These are phyloP conservation scores for Brachypterus glaber DNA, from an alignment of 2,888 invertebrate species.

Conservation along the genomic window DNA sequence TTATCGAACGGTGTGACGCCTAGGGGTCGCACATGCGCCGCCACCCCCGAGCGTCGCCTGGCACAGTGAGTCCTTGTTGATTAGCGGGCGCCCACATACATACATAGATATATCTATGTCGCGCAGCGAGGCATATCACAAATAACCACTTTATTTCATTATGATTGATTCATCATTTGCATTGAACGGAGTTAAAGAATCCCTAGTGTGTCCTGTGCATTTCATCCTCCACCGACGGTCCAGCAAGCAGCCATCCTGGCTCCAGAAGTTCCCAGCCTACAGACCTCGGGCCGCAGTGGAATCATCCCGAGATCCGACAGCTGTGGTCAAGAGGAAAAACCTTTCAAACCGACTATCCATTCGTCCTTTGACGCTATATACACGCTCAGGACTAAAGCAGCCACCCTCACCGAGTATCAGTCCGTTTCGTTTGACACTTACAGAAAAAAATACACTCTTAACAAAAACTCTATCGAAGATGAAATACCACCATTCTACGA, in stretches of 20 bases:
- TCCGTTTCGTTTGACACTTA: slow-evolving; percentile 27
- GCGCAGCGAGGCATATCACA: slow-evolving; percentile 34
- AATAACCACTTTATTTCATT: slow-evolving; percentile 31
- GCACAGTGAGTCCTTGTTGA: slow-evolving; percentile 18
- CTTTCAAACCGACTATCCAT: slow-evolving; percentile 16
- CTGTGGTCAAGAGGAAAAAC: slow-evolving; percentile 13
- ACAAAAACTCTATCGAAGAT: slow-evolving; percentile 21
- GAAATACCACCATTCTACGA: too few species aligned
- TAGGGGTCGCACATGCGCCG: slow-evolving; percentile 31
- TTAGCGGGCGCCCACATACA: slow-evolving; percentile 24
- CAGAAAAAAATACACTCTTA: slow-evolving; percentile 20
- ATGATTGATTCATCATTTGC: slow-evolving; percentile 35
- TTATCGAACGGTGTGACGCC: slow-evolving; percentile 34
- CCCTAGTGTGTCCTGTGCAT: slow-evolving; percentile 23
- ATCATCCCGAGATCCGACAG: slow-evolving; percentile 14
- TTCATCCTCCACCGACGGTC: slow-evolving; percentile 16
- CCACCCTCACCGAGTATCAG: slow-evolving; percentile 22
- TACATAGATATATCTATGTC: slow-evolving; percentile 33
- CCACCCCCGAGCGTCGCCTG: slow-evolving; percentile 7
- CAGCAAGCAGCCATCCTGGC: slow-evolving; percentile 37
- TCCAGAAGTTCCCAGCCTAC: slow-evolving; percentile 37
- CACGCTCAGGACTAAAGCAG: slow-evolving; percentile 23
- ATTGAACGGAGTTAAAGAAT: slow-evolving; percentile 26
- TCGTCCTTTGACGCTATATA: slow-evolving; percentile 28
- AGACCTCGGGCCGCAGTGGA: slow-evolving; percentile 21